Evolutionary conservation across 2,113 vertebrate species (phyloP).

Genomic region (Crotalus horridus): DNA sequence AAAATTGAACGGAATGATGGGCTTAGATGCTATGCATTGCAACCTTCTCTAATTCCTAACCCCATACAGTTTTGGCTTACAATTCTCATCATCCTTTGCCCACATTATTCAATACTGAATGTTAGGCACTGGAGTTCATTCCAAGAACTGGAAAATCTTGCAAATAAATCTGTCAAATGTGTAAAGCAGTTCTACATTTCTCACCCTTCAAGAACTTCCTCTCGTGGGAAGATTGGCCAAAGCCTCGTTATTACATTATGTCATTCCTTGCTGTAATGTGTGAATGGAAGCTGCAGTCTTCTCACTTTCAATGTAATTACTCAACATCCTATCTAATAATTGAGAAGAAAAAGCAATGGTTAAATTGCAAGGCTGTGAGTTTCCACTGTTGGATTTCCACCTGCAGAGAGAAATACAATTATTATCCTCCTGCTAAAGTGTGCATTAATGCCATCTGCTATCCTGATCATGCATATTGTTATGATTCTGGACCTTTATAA

Average conservation of each 20-base stretch:
- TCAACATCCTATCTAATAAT: background rate
- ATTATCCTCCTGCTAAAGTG: background rate
- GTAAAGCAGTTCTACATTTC: background rate
- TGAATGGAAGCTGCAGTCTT: background rate
- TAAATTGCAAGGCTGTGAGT: background rate
- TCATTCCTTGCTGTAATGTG: background rate
- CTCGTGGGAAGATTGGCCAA: background rate
- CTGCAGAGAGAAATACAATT: background rate
- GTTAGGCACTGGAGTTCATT: background rate
- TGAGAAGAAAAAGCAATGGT: background rate
- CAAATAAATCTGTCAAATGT: background rate
- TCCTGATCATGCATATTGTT: background rate
- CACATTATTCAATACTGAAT: background rate
- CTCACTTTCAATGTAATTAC: background rate
- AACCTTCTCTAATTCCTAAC: background rate
- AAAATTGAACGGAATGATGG: background rate
- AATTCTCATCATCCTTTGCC: background rate
- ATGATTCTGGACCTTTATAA: background rate
- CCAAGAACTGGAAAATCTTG: background rate
- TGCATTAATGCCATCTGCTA: background rate
- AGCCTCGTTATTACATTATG: background rate
- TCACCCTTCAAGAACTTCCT: background rate
- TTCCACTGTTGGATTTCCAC: background rate
- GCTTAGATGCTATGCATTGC: background rate
- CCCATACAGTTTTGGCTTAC: background rate